Evolutionary conservation across 92 coral and sea anemone genomes (phyloP).

Genomic region (Heliopora coerulea): DNA sequence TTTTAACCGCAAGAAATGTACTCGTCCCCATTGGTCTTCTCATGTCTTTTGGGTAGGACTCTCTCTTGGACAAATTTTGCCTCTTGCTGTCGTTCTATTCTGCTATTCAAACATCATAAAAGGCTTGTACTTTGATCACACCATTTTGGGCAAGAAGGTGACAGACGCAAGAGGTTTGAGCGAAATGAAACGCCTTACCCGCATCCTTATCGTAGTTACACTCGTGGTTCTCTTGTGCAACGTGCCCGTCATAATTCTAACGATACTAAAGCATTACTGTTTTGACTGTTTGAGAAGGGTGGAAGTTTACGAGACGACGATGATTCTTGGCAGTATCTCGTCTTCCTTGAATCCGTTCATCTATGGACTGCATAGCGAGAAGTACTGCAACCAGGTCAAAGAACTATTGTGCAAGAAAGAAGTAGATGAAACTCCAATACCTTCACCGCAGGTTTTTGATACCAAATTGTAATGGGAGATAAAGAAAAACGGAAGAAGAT

Average conservation of each 20-base stretch:
- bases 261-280: background rate
- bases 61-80: background rate
- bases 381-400: background rate
- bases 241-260: background rate
- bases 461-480: too few relatives aligned
- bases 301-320: background rate
- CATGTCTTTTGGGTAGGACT: too few relatives aligned
- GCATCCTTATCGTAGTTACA: background rate
- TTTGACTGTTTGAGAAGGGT: too few relatives aligned
- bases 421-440: too few relatives aligned
- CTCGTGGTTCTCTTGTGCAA: background rate
- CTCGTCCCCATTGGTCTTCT: too few relatives aligned
- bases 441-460: too few relatives aligned
- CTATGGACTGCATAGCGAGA: background rate
- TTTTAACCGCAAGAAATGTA: too few relatives aligned
- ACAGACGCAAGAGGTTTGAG: background rate
- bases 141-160: background rate
- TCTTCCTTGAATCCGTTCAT: background rate
- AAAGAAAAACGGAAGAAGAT: too few relatives aligned
- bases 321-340: background rate
- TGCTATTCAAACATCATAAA: background rate
- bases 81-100: background rate
- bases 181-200: background rate
- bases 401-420: background rate
- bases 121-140: background rate